Conservation (phyloP, 2,888 invertebrate genomes). For the Diploptera punctata region DNA sequence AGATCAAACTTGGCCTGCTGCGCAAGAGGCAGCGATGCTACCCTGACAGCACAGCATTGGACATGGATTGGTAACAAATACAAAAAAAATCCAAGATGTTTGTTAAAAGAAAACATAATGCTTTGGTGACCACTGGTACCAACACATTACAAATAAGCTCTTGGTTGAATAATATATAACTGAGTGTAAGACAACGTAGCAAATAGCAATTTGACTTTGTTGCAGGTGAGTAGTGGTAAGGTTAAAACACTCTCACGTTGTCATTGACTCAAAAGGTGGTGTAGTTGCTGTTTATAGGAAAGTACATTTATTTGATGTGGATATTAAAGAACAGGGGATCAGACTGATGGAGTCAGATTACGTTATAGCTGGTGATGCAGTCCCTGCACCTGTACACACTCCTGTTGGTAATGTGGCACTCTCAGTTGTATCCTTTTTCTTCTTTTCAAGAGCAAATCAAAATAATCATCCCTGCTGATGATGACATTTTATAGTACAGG, state of each 20-base stretch:
- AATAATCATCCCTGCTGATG: not conserved
- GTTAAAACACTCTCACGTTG: slow-evolving; percentile 83
- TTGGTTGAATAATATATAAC: no score
- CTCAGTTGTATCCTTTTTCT: slow-evolving; percentile 66
- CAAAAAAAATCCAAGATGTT: no score
- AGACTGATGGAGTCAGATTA: slow-evolving; percentile 85
- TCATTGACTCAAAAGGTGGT: slow-evolving; percentile 79
- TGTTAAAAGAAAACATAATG: no score
- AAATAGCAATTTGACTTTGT: no score
- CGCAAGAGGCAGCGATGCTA: no score
- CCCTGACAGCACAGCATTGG: no score
- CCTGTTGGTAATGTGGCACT: slow-evolving; percentile 85
- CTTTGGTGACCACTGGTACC: no score
- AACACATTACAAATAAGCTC: no score
- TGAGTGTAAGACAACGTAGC: no score
- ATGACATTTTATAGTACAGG: no score
- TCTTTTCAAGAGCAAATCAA: not conserved
- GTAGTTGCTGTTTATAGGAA: slow-evolving; percentile 84
- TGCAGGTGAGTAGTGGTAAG: slow-evolving; percentile 60
- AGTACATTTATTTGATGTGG: slow-evolving; percentile 91
- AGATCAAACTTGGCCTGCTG: no score
- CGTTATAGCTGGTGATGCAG: slow-evolving; percentile 70
- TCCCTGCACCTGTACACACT: slow-evolving; percentile 77
- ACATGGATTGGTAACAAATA: no score
- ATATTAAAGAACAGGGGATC: slow-evolving; percentile 78